Base-by-base conservation (phyloP, 2,113 vertebrate species). In the Vimba vimba region DNA sequence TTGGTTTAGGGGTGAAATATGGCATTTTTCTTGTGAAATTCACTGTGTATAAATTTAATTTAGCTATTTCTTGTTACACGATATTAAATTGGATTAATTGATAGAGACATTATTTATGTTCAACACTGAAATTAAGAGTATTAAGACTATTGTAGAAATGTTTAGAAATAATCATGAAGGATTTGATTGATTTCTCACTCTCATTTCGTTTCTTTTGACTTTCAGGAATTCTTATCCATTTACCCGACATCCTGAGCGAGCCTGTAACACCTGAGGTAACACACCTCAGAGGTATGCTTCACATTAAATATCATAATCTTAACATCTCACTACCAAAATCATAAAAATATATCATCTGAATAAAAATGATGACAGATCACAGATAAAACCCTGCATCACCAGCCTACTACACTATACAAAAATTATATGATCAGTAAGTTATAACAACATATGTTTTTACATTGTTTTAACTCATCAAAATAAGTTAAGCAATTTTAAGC, bases 291-390 rank as follows among this genome's bases (percentile, higher is more conserved):
- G 50, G 50, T 33, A 2, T 45, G 78, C 23, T 62, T 62, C 47
- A 30, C 74, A 79, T 79, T 43, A 79, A 60, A 39, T 21, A 52
- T 77, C 45, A 57, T 21, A 59, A 60, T 45, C 60, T 12, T 55
- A 73, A 59, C 64, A 47, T 64, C 50, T 85, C 27, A 7, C 12
- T 15, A 50, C 13, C 74, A 87, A 55, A 27, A 57, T 68, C 59
- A 86, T 47, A 39, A 64, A 76, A 88, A 73, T 71, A 55, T 17
- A 80, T 74, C 30, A 71, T 25, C 21, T 39, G 39, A 43, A 25
- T 77, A 77, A 68, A 10, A 85, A 27, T 45, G 6, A 33, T 0
- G 75, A 23, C 33, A 30, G 50, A 77, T 77, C n/a, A 30, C 13
- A 52, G 74, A 77, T 55, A 77, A 23, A 19, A 6, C 68, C 74